Percentiles rank a stretch among this genome's conserved stretches.
phyloP scores from a whole-genome alignment of 2,888 invertebrate genomes.

The Leuctra nigra region DNA sequence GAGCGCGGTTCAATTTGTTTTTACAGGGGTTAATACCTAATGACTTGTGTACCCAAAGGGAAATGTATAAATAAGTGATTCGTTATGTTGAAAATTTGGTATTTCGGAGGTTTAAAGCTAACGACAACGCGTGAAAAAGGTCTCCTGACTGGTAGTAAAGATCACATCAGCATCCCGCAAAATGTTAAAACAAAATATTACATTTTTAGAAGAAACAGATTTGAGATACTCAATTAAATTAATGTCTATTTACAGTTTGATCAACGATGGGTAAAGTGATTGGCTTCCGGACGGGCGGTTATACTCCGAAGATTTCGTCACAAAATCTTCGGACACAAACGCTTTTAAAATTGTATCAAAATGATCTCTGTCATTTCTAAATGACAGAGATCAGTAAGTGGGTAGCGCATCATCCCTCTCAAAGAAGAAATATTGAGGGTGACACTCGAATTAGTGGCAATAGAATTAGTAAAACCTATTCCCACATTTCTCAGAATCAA shows the following conservation, averaged over 20 bases:
- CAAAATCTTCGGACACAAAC: too few relatives aligned
- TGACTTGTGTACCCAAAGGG: slow-evolving; percentile 11
- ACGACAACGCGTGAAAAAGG: not conserved
- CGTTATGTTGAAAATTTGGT: slow-evolving; percentile 4
- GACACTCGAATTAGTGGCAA: too few relatives aligned
- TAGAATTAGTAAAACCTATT: too few relatives aligned
- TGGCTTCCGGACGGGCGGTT: too few relatives aligned
- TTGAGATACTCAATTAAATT: too few relatives aligned
- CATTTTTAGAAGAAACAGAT: slow-evolving; percentile 4
- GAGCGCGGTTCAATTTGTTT: not conserved
- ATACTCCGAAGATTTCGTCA: too few relatives aligned
- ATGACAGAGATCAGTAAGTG: too few relatives aligned
- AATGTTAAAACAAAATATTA: not conserved
- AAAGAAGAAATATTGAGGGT: too few relatives aligned
- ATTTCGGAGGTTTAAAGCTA: slow-evolving; percentile 3
- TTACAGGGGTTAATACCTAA: not conserved
- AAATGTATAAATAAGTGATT: not conserved
- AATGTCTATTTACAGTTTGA: not conserved
- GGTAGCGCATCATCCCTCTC: too few relatives aligned
- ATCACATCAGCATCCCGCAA: slow-evolving; percentile 1
- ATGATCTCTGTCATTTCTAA: too few relatives aligned
- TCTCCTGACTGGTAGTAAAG: slow-evolving; percentile 1
- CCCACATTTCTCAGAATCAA: too few relatives aligned
- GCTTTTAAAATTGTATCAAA: too few relatives aligned
- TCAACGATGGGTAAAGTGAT: slow-evolving; percentile 7